These are phyloP conservation scores for Deroplatys truncata DNA, from an alignment of 2,888 invertebrate species.

Conservation along the genomic window DNA sequence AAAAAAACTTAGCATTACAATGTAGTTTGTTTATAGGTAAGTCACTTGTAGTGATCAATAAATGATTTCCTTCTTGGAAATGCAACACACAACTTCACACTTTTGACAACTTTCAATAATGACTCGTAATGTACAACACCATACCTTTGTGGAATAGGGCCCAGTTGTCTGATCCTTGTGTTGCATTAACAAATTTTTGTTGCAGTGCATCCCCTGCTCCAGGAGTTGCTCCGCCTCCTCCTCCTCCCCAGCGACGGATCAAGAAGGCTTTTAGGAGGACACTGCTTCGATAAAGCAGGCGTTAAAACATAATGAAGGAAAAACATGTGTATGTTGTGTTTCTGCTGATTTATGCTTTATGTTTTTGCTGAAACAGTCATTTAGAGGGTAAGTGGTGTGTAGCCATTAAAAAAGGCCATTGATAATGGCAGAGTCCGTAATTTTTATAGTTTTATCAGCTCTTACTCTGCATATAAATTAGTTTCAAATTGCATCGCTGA, in stretches of 20 bases:
- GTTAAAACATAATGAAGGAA: background rate
- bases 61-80: too few relatives aligned
- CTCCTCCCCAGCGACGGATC: constrained; percentile 9
- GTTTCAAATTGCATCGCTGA: background rate
- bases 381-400: background rate
- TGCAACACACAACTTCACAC: too few relatives aligned
- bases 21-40: too few relatives aligned
- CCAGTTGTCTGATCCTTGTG: background rate
- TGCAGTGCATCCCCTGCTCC: background rate
- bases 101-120: too few relatives aligned
- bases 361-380: background rate
- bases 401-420: background rate
- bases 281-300: background rate
- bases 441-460: background rate
- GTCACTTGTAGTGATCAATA: too few relatives aligned
- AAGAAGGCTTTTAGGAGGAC: constrained; percentile 27
- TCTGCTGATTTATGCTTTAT: background rate
- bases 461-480: background rate
- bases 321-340: background rate
- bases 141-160: too few relatives aligned
- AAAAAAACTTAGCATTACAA: too few relatives aligned
- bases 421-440: background rate
- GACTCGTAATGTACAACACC: too few relatives aligned
- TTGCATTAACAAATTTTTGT: background rate
- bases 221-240: background rate